Base-by-base conservation (phyloP, 92 coral and sea anemone species). In the Siderastrea siderea region DNA sequence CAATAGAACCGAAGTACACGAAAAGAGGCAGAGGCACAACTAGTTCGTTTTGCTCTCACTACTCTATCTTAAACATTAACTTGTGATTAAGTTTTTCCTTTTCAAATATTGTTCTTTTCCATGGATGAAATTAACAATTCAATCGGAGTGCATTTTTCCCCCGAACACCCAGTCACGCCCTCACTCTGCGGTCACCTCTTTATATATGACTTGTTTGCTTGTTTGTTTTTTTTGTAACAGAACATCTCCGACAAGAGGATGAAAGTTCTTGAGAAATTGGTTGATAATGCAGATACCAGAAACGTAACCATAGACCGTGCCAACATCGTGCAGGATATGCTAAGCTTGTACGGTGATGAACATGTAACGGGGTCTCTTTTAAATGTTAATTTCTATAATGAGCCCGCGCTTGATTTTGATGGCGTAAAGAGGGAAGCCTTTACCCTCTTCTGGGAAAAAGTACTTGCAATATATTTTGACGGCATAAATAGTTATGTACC, bases 381-480 rank as follows among this genome's bases (percentile, higher is more conserved):
- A 53, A 68, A 68, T 69, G 44, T 86, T 10, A 54, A 44, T 48
- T 75, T 77, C 7, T 17, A 1, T 8, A 78, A 78, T 17, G 90
- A 77, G 38, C 67, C 68, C 17, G 84, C 68, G n/a, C 9, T 77
- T 9, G 90, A 86, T 78, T 11, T 86, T 12, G 59, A 86, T 61
- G 82, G 83, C 44, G 73, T 75, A 63, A 85, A 62, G 55, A 46
- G 89, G 45, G 75, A 74, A 74, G 89, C 75, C 1, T 64, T 74
- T 51, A 55, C 74, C 14, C 82, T 85, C 19, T 75, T 85, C 19
- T 85, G 82, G 89, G 79, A 86, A 78, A 66, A 76, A 61, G 75
- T 69, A 7, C 38, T 85, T 6, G 66, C 83, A 4, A 38, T 46
- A 4, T 66, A 46, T 68, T 85, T 85, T 47, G 83, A 85, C 11